Base-by-base conservation (phyloP, 2,888 invertebrate species). In the Oscheius sp. region DNA sequence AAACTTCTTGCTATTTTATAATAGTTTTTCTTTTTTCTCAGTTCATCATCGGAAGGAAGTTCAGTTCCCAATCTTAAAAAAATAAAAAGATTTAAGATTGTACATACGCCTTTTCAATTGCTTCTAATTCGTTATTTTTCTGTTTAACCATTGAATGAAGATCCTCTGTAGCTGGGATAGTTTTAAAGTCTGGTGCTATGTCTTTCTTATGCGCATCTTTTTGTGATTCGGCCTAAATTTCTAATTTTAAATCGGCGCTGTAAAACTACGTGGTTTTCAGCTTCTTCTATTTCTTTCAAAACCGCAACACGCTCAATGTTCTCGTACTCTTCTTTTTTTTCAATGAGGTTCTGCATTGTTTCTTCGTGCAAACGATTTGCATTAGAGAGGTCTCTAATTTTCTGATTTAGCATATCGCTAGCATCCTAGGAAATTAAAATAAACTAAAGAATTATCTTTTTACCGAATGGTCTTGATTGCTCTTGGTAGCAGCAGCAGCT, bases 131-230 rank as follows among this genome's bases (percentile, higher is more conserved):
- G 2, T 15, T 29, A 8, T 10, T 29, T 2, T 29, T 27, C 25
- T 33, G 37, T 39, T 5, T 55, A 33, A 20, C 68, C 37, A 50
- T 75, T 71, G 2, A 58, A 3, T n/a, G 8, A 20, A 63, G 45
- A 15, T 57, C 68, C 2, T 66, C 69, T 8, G 78, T 74, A 31
- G 37, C 17, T 2, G 69, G 63, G 10, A 69, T 31, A 8, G 34
- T 29, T 20, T 63, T 20, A 48, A 17, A 48, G 25, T 48, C 12
- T 48, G 48, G 48, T 42, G 15, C 42, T 42, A n/a, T 42, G 42
- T 15, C 4, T 3, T 5, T 25, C 31, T 12, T 52, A 52, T 29
- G 29, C 25, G 15, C 4, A n/a, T 57, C 20, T 23, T 37, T n/a
- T 12, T 39, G n/a, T 15, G 33, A 15, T 2, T n/a, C n/a, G 33